A percentile compares a stretch with the other conserved stretches of the same genome.
Conservation (phyloP, 1,140 invertebrate species). For the Pseudomyrmex dendroicus region DNA sequence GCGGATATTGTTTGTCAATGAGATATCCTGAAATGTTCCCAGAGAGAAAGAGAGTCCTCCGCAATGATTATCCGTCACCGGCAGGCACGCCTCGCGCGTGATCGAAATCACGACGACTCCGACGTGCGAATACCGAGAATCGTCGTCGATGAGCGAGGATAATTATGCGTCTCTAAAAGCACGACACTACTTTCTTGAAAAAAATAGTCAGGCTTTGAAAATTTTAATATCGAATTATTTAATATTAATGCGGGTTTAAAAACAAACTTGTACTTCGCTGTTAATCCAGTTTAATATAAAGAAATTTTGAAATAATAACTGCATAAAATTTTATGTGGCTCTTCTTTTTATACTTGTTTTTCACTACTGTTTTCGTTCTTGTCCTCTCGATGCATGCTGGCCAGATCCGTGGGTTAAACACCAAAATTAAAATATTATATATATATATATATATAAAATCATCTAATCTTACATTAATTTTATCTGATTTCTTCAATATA, state of each 20-base stretch:
- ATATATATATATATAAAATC: no score
- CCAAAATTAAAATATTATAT: no score
- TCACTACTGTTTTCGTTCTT: no score
- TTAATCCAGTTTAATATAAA: no score
- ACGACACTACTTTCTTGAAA: not conserved
- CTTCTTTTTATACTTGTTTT: no score
- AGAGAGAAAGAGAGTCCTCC: conserved; percentile 47
- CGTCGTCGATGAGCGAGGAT: conserved; percentile 29
- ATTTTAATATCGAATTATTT: not conserved
- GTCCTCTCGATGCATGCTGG: no score
- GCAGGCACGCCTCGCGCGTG: conserved; percentile 61
- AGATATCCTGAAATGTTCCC: conserved; percentile 62
- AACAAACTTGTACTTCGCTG: no score
- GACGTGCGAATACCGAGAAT: conserved; percentile 55
- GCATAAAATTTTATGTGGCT: no score
- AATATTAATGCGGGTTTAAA: no score
- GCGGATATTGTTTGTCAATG: conserved; percentile 79
- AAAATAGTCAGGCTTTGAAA: conserved; percentile 5
- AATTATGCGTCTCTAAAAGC: conserved; percentile 60
- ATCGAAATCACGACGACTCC: conserved; percentile 62
- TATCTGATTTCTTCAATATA: not conserved
- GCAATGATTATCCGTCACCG: conserved; percentile 71
- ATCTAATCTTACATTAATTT: no score
- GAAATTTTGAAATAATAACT: no score
- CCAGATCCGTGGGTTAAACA: no score